phyloP scores from a whole-genome alignment of 2,797 vertebrate species.

The Clarias platycephalus region DNA sequence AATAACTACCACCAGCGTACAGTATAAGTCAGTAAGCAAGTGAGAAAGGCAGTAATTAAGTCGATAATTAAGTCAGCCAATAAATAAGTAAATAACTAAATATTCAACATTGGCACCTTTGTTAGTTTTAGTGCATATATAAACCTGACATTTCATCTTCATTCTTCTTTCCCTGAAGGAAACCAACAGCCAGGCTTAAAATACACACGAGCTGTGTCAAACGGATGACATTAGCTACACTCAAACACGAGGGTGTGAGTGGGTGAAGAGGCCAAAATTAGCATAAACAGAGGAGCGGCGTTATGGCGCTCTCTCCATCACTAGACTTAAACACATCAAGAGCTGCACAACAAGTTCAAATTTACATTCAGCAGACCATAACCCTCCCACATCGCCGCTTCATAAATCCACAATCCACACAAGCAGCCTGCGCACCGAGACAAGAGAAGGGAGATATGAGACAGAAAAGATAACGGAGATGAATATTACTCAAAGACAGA shows the following conservation, averaged over 20 bases:
- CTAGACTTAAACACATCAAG: slow-evolving; percentile 8
- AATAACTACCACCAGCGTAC: too few species aligned
- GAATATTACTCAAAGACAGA: neutral
- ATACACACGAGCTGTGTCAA: neutral
- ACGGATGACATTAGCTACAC: slow-evolving; percentile 15
- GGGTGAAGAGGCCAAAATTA: slow-evolving; percentile 10
- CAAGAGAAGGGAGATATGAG: slow-evolving; percentile 5
- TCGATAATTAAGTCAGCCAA: neutral
- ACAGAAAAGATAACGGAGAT: neutral
- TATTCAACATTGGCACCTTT: too few species aligned
- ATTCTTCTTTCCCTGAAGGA: neutral
- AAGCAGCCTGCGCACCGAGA: slow-evolving; percentile 64
- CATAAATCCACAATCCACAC: slow-evolving; percentile 66
- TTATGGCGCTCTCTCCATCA: neutral
- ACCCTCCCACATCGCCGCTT: slow-evolving; percentile 58
- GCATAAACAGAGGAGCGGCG: neutral
- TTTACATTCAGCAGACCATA: slow-evolving; percentile 62
- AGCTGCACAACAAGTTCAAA: slow-evolving; percentile 61
- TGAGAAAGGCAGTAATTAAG: neutral
- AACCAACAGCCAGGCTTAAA: neutral
- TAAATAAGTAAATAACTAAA: neutral
- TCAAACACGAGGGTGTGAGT: neutral
- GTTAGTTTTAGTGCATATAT: neutral
- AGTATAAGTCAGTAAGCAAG: neutral
- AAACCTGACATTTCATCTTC: neutral